Base-by-base conservation (phyloP, 1,140 invertebrate species). In the Hetaerina americana region DNA sequence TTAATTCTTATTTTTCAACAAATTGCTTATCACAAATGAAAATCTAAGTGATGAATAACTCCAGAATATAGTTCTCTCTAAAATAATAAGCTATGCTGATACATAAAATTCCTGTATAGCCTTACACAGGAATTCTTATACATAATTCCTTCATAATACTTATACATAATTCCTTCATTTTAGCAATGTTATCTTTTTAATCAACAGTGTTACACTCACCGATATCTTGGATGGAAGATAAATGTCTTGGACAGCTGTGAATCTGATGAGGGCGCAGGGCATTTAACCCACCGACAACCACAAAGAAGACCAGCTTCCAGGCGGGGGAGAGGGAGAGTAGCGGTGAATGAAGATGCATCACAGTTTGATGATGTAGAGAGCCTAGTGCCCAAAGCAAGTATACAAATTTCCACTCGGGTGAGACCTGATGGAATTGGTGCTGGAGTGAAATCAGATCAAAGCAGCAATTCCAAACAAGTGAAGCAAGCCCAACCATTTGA, bases 141-240 rank as follows among this genome's bases (percentile, higher is more conserved):
- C n/a, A n/a, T n/a, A n/a, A n/a, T n/a, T n/a, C n/a, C n/a, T n/a
- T n/a, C n/a, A n/a, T n/a, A n/a, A n/a, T n/a, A n/a, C n/a, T n/a
- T n/a, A n/a, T n/a, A n/a, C n/a, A n/a, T n/a, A n/a, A n/a, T n/a
- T n/a, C n/a, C n/a, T n/a, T n/a, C n/a, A n/a, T n/a, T n/a, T n/a
- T n/a, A n/a, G n/a, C n/a, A n/a, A n/a, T n/a, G n/a, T n/a, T n/a
- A n/a, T n/a, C n/a, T n/a, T n/a, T n/a, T n/a, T n/a, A n/a, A n/a
- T 73, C 82, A 84, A 27, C 81, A 96, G 90, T 96, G 94, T 79
- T 97, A 90, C 82, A 92, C 92, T 10, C 93, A 96, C 81, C 90
- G 94, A 40, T 90, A 95, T 77, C 85, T 97, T 71, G 96, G 96
- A 31, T 97, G 94, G 93, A 96, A 94, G 81, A 97, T 98, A 74